Conservation (phyloP, 2,113 vertebrate species). For the Corythaixoides concolor region DNA sequence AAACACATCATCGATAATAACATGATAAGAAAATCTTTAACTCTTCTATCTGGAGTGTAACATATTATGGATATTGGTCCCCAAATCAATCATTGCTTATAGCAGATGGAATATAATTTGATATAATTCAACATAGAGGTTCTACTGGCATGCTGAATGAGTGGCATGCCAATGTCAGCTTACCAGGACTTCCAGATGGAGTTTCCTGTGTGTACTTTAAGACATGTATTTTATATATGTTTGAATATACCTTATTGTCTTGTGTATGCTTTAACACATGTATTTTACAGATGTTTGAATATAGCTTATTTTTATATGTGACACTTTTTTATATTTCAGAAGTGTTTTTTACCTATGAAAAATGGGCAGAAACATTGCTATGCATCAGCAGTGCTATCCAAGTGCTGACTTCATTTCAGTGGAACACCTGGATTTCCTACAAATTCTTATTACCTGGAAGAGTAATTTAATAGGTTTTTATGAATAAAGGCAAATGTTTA, state of each 20-base stretch:
- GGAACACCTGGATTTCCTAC: constrained; percentile 5
- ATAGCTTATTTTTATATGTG: neutral
- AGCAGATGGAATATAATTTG: neutral
- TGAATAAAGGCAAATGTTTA: neutral
- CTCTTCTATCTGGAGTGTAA: neutral
- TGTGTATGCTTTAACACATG: neutral
- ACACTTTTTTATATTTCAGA: constrained; percentile 16
- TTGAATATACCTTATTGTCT: neutral
- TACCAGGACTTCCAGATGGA: neutral
- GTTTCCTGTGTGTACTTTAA: neutral
- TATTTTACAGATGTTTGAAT: neutral
- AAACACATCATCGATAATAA: neutral
- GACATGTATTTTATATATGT: neutral
- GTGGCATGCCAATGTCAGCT: neutral
- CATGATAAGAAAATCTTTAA: neutral
- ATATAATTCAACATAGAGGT: neutral
- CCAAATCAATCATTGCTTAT: neutral
- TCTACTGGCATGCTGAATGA: neutral
- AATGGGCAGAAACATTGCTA: neutral
- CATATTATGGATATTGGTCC: neutral
- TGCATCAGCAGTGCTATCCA: neutral
- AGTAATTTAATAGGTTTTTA: constrained; percentile 1
- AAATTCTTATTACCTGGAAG: neutral
- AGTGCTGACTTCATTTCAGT: neutral
- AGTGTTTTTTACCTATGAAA: neutral